These are phyloP conservation scores for Colossoma macropomum DNA, from an alignment of 2,113 vertebrate genomes.

Conservation along the genomic window DNA sequence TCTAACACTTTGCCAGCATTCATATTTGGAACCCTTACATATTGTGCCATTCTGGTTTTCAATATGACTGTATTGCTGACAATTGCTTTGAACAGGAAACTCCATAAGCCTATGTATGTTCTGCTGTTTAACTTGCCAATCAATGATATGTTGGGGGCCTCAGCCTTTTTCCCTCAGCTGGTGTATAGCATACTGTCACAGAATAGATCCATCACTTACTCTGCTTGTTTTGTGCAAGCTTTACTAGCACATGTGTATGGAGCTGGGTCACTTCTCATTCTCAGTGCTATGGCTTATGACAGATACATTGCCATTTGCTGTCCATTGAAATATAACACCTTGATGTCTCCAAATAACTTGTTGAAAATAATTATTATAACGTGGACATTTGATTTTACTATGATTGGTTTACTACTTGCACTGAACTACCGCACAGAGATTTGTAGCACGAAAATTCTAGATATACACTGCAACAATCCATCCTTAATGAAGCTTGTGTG, in stretches of 20 bases:
- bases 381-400: slow-evolving; percentile 51
- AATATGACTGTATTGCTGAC: slow-evolving; percentile 63
- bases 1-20: slow-evolving; percentile 58
- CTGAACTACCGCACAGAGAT: slow-evolving; percentile 36
- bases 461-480: slow-evolving; percentile 69
- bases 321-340: slow-evolving; percentile 66
- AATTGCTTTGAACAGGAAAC: slow-evolving; percentile 60
- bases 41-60: slow-evolving; percentile 59
- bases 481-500: slow-evolving; percentile 65
- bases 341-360: slow-evolving; percentile 58
- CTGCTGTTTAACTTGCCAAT: slow-evolving; percentile 69
- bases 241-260: slow-evolving; percentile 67
- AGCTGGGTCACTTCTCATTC: slow-evolving; percentile 58
- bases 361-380: slow-evolving; percentile 52
- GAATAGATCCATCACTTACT: slow-evolving; percentile 58
- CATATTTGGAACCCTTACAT: slow-evolving; percentile 57
- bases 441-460: slow-evolving; percentile 64
- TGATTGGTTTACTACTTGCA: slow-evolving; percentile 43
- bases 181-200: slow-evolving; percentile 59
- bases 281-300: slow-evolving; percentile 72
- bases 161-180: slow-evolving; percentile 68
- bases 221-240: slow-evolving; percentile 65
- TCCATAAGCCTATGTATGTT: slow-evolving; percentile 73
- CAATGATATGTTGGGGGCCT: slow-evolving; percentile 68
- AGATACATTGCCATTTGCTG: slow-evolving; percentile 71